Conservation (phyloP, 1,140 invertebrate genomes). For the Reticulitermes speratus region DNA sequence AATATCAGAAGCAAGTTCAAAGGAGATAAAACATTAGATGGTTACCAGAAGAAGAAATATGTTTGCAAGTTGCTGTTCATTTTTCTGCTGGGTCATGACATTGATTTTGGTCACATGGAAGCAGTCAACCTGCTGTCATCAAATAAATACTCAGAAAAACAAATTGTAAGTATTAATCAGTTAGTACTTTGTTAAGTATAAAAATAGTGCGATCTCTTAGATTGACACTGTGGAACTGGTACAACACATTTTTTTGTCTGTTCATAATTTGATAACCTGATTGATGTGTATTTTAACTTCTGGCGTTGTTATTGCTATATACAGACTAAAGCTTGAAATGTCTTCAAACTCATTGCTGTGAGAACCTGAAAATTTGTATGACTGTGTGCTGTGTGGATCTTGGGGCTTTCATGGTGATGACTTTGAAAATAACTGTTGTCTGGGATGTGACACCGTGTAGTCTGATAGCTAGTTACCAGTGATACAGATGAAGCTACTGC, state of each 20-base stretch:
- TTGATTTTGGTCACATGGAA: slow-evolving; percentile 99
- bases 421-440: too few relatives aligned
- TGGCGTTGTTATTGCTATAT: background rate
- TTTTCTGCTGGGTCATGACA: slow-evolving; percentile 98
- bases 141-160: slow-evolving; percentile 99
- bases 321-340: too few relatives aligned
- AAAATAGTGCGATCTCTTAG: background rate
- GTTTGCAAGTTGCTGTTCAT: slow-evolving; percentile 99
- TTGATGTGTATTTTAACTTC: background rate
- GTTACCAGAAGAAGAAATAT: slow-evolving; percentile 99
- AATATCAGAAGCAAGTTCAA: slow-evolving; percentile 99
- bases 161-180: slow-evolving; percentile 81
- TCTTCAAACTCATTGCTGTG: too few relatives aligned
- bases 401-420: too few relatives aligned
- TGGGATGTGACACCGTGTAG: too few relatives aligned
- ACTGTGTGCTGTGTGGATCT: too few relatives aligned
- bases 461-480: too few relatives aligned
- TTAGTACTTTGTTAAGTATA: background rate
- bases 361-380: too few relatives aligned
- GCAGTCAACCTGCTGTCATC: slow-evolving; percentile 99
- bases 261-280: background rate
- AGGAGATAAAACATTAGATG: slow-evolving; percentile 99
- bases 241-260: background rate
- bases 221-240: too few relatives aligned
- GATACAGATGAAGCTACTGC: too few relatives aligned